Percentiles rank a stretch among this genome's conserved stretches.
phyloP scores from a whole-genome alignment of 2,888 invertebrate species.

The Elaeidobius kamerunicus region DNA sequence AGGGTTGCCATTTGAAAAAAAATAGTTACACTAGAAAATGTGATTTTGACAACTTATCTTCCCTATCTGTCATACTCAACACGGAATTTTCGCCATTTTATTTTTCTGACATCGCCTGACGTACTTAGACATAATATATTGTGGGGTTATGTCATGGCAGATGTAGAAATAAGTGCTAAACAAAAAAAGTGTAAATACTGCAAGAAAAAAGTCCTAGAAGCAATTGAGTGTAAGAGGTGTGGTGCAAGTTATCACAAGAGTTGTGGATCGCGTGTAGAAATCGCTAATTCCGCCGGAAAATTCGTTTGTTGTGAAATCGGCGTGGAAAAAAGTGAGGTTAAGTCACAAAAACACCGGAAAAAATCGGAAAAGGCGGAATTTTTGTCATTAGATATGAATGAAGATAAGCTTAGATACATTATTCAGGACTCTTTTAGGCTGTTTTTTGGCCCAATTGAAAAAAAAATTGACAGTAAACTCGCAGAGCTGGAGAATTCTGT shows the following conservation, averaged over 20 bases:
- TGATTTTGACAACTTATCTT: too few relatives aligned
- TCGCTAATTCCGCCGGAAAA: constrained; percentile 3
- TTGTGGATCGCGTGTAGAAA: constrained; percentile 6
- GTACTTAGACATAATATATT: too few relatives aligned
- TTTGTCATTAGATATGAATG: constrained; percentile 7
- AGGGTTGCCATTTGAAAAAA: too few relatives aligned
- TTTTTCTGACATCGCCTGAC: too few relatives aligned
- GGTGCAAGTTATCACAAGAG: constrained; percentile 1
- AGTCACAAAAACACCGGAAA: neutral
- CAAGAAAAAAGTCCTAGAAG: constrained; percentile 10
- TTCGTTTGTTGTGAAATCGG: constrained; percentile 3
- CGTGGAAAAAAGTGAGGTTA: constrained; percentile 15
- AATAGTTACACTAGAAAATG: too few relatives aligned
- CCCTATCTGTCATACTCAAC: too few relatives aligned
- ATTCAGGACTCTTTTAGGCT: constrained; percentile 5
- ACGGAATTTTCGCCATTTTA: too few relatives aligned
- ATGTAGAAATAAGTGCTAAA: neutral
- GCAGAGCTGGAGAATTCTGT: constrained; percentile 12
- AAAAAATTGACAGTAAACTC: constrained; percentile 4
- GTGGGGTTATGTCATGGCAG: constrained; percentile 1
- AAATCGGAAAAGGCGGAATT: constrained; percentile 1
- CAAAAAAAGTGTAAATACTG: constrained; percentile 15
- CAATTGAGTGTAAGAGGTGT: neutral
- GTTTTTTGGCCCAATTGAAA: constrained; percentile 2
- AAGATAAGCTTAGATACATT: constrained; percentile 8